These are phyloP conservation scores for Bothrops jararaca DNA, from an alignment of 2,113 vertebrate species.

Conservation along the genomic window DNA sequence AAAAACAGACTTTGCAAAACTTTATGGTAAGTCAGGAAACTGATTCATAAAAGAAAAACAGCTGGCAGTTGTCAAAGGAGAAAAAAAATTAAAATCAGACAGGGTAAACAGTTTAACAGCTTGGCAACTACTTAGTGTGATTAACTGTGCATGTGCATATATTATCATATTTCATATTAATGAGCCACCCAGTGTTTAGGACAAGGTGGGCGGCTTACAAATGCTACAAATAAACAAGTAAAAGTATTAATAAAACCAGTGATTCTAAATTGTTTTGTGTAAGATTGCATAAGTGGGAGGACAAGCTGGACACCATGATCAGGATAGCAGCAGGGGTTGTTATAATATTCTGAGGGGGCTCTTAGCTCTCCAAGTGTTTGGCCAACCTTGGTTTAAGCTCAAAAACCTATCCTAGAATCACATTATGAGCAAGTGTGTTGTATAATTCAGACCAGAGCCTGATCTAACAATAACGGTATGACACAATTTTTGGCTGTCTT, in stretches of 20 bases:
- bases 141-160: neutral
- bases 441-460: neutral
- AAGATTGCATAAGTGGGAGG: neutral
- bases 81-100: neutral
- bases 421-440: neutral
- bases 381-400: neutral
- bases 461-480: neutral
- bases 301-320: neutral
- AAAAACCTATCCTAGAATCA: neutral
- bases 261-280: neutral
- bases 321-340: neutral
- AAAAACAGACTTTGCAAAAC: neutral
- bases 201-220: neutral
- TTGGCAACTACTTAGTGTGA: neutral
- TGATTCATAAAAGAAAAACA: neutral
- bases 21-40: neutral
- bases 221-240: neutral
- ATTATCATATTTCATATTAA: neutral
- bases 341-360: neutral
- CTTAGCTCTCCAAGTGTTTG: neutral
- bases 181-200: neutral
- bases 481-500: neutral
- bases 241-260: neutral
- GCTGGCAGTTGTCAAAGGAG: neutral
- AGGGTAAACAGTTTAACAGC: neutral